phyloP scores from a whole-genome alignment of 2,888 invertebrate species.

The Oscheius sp. region DNA sequence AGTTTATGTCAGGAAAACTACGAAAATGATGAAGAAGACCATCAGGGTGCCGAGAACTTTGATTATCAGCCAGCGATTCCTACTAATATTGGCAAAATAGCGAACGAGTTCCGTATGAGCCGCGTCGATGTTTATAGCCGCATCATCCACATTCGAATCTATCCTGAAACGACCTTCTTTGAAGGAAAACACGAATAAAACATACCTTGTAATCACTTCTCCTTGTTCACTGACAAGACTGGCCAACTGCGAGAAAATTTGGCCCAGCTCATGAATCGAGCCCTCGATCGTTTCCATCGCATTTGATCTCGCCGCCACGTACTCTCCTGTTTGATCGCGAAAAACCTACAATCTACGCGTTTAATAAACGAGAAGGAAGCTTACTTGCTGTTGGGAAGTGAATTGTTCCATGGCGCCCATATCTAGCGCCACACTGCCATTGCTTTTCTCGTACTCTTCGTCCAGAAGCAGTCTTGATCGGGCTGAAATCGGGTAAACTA shows the following conservation, averaged over 20 bases:
- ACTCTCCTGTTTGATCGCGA: conserved; percentile 40
- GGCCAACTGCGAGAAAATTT: conserved; percentile 83
- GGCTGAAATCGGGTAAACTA: conserved; percentile 72
- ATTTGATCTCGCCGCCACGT: conserved; percentile 86
- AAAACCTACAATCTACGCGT: conserved; percentile 2
- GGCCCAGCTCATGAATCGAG: conserved; percentile 97
- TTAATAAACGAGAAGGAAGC: not conserved
- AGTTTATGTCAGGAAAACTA: conserved; percentile 89
- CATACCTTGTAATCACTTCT: conserved; percentile 81
- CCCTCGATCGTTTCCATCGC: conserved; percentile 99
- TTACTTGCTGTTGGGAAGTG: conserved; percentile 55
- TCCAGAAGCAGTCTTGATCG: conserved; percentile 76
- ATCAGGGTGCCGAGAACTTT: conserved; percentile 98
- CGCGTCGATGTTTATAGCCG: conserved; percentile 94
- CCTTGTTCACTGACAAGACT: conserved; percentile 97
- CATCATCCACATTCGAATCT: conserved; percentile 94
- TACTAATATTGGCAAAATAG: conserved; percentile 93
- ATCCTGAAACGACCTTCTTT: conserved; percentile 79
- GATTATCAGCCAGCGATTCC: conserved; percentile 98
- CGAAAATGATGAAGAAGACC: conserved; percentile 98
- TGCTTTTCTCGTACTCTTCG: conserved; percentile 74
- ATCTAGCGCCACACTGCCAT: conserved; percentile 84
- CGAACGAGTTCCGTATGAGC: conserved; percentile 96
- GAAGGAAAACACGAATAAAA: not conserved
- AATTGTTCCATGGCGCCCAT: conserved; percentile 79